Base-by-base conservation (phyloP, 2,113 vertebrate genomes). In the Arvicanthis niloticus region DNA sequence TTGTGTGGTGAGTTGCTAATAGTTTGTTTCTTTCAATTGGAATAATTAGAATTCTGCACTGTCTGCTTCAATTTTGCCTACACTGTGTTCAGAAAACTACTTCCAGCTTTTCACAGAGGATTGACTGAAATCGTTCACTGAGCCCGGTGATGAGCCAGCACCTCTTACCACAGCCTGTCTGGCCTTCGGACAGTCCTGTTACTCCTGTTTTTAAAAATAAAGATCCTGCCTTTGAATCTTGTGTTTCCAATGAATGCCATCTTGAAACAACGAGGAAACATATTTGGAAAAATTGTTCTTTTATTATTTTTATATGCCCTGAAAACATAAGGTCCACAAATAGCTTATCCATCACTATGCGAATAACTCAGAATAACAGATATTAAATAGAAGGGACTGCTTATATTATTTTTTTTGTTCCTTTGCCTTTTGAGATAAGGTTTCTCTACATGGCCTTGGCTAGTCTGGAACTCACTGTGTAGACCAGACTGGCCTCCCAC, bases 31-130 rank as follows among this genome's bases (percentile, higher is more conserved):
- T 78, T 84, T 78, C 88, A 53, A 3, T 90, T 73, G 68, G 82
- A n/a, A 85, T 85, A 93, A 88, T 84, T 78, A 48, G 45, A 76
- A 84, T 91, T 95, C 72, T 72, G n/a, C 85, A 58, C 84, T 91
- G 37, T 95, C 93, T 60, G 42, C 77, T 96, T 93, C 77, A 93
- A 45, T 96, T 89, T 91, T 85, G 31, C 34, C 70, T 58, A 48
- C 22, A 29, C 11, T 73, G 40, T 80, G 45, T 93, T 91, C 73
- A 80, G 45, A 91, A 90, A 75, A 67, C 29, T 31, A 58, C n/a
- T 72, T 93, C 37, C 4, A 85, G 37, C 58, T 51, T 51, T 88
- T 88, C 45, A 45, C 12, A 67, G 70, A 84, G 10, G 0, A 9
- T 31, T 68, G 48, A 72, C 51, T 45, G 45, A 51, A 45, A 60